These are phyloP conservation scores for Poecilia velifera DNA, from an alignment of 2,797 vertebrate genomes.

Conservation along the genomic window DNA sequence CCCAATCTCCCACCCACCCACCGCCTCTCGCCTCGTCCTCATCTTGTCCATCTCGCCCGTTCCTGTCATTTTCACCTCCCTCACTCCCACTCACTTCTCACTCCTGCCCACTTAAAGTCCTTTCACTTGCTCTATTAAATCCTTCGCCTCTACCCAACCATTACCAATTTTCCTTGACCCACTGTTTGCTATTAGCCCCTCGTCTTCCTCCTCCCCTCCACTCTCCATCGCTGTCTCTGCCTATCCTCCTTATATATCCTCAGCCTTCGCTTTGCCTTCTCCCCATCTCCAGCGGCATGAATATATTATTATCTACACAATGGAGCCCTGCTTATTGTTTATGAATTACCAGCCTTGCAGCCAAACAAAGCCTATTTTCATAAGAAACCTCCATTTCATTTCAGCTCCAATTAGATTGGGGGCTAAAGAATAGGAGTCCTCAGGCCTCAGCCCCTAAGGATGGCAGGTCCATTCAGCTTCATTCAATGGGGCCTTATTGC, in stretches of 20 bases:
- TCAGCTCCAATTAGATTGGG: slow-evolving; percentile 99
- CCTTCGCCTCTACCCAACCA: slow-evolving; percentile 66
- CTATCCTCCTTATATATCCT: slow-evolving; percentile 80
- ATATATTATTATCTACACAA: slow-evolving; percentile 99
- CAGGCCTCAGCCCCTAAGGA: slow-evolving; percentile 94
- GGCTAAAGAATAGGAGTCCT: slow-evolving; percentile 96
- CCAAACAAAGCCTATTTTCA: slow-evolving; percentile 99
- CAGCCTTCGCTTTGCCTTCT: slow-evolving; percentile 79
- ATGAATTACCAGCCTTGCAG: slow-evolving; percentile 98
- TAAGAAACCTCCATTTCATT: slow-evolving; percentile 99
- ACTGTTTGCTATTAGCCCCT: slow-evolving; percentile 75
- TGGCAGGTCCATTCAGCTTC: slow-evolving; percentile 94
- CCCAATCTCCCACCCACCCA: slow-evolving; percentile 53
- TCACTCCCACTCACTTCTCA: slow-evolving; percentile 56
- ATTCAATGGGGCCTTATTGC: slow-evolving; percentile 98
- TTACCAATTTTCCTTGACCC: slow-evolving; percentile 76
- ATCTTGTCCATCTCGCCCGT: slow-evolving; percentile 59
- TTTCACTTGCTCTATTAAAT: slow-evolving; percentile 68
- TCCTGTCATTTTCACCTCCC: slow-evolving; percentile 61
- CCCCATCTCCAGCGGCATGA: slow-evolving; percentile 93
- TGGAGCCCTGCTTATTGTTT: slow-evolving; percentile 97
- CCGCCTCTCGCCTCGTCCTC: slow-evolving; percentile 41
- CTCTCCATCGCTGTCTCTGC: slow-evolving; percentile 75
- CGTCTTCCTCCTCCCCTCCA: slow-evolving; percentile 69
- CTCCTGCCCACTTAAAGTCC: slow-evolving; percentile 64